Evolutionary conservation across 2,113 vertebrate species (phyloP), one percentile per base, ranked within the genome.

Genomic region (Sander lucioperca): DNA sequence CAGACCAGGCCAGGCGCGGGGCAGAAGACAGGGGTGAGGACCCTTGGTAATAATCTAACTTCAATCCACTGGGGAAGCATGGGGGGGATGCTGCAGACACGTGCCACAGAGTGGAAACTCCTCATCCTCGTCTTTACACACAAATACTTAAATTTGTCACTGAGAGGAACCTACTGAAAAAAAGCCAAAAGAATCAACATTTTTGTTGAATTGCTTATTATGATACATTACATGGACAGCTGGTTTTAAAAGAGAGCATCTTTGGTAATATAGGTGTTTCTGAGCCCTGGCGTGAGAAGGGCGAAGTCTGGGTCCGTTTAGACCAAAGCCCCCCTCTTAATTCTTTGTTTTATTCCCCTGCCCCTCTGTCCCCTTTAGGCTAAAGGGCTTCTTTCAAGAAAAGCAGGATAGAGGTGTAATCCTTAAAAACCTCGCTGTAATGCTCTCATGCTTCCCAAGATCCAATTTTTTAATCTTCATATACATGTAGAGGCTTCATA

Each of bases 331-430:
- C 47, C 75, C 53, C 51, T 58, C 79, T 85, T 92, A 89, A 92
- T 81, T 89, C 89, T 90, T 90, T 88, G 83, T 91, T 87, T 90
- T 89, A 93, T 91, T 88, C 82, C 79, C 68, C 66, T 54, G 66
- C 54, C 77, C 84, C 73, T 78, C 39, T 77, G 79, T 58, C 67
- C 75, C 75, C 86, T 87, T 53, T 36, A 58, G 77, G 85, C 86
- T 84, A 64, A 89, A 82, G 74, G 84, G 85, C 88, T 92, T 94
- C 92, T 94, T 94, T 94, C 88, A 93, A 93, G 92, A 94, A 93
- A 93, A 94, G 90, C 90, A 91, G 92, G 92, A 93, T 93, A 89
- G 92, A 87, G 82, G 89, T 90, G 86, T 93, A 95, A 95, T 95
- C 94, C 93, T 88, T 90, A 89, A 94, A 93, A 94, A 88, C 88